Evolutionary conservation across 2,797 vertebrate genomes (phyloP), one percentile per base, ranked within the genome.

Genomic region (Dicrostonyx torquatus): DNA sequence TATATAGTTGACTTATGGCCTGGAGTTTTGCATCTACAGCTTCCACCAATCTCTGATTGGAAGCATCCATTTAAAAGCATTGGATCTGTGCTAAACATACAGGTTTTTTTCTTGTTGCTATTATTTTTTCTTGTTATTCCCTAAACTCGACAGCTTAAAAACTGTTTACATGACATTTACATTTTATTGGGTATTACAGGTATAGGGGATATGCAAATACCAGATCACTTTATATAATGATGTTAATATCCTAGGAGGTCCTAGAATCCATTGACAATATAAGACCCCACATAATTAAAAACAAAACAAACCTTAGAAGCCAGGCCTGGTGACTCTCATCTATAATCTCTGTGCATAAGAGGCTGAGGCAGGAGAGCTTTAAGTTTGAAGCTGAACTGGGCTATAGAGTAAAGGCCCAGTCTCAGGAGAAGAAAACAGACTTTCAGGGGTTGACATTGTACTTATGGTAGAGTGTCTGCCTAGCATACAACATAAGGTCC

Each of bases 221-320:
- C 34, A 11, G 12, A 77, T 62, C 34, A 72, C 68, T 90, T 85
- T 77, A 60, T 72, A 26, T 70, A 70, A 48, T 29, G 34, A 48
- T 86, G 62, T 90, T 90, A 64, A 5, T 90, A 86, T 62, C 14
- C 17, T 58, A 31, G 75, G 62, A 34, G 53, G 24, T 34, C 40
- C 79, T 85, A n/a, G 40, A 90, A 86, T 78, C 73, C 64, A n/a
- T 72, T 37, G 68, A 85, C 53, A 72, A 13, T 60, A 53, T 40
- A 75, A 79, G 8, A 48, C 68, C 60, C 66, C 10, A 53, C 64
- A 45, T 85, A 90, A 82, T 93, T 31, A 78, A 78, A 88, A 95
- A 84, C 14, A 11, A 72, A 72, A 72, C 70, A 72, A 75, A 4
- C 20, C 34, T 60, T 76, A 76, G 29, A 87, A 58, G 43, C 87